Conservation (phyloP, 2,888 invertebrate species). For the Arctia plantaginis region DNA sequence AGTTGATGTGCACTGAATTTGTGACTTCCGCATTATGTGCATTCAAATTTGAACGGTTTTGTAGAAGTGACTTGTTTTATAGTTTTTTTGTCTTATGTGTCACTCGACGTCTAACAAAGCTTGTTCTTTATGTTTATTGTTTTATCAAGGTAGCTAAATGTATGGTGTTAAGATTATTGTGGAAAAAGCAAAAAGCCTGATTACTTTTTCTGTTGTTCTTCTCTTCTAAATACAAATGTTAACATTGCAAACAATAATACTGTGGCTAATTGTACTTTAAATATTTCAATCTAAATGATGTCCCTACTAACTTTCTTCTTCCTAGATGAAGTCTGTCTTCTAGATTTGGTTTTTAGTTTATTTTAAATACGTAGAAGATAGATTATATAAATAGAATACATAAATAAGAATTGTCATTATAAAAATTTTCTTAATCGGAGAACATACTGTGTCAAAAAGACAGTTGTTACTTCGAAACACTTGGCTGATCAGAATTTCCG, state of each 20-base stretch:
- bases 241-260: neutral
- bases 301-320: neutral
- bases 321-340: too few relatives aligned
- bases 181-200: neutral
- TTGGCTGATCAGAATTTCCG: constrained; percentile 52
- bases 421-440: neutral
- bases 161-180: neutral
- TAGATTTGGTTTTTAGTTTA: neutral
- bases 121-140: constrained; percentile 21
- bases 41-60: constrained; percentile 34
- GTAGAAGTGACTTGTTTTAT: constrained; percentile 25
- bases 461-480: constrained; percentile 34
- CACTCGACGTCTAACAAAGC: constrained; percentile 38
- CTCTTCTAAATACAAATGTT: too few relatives aligned
- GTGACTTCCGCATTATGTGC: constrained; percentile 46
- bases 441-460: neutral
- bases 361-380: neutral
- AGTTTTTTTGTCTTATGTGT: constrained; percentile 20
- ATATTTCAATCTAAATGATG: too few relatives aligned
- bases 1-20: constrained; percentile 49
- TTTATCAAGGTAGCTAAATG: constrained; percentile 1
- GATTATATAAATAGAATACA: neutral
- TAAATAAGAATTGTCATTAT: neutral
- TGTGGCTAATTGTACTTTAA: neutral
- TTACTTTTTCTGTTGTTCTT: neutral